Conservation (phyloP, 2,113 vertebrate species). For the Ptilorrhoa leucosticta region DNA sequence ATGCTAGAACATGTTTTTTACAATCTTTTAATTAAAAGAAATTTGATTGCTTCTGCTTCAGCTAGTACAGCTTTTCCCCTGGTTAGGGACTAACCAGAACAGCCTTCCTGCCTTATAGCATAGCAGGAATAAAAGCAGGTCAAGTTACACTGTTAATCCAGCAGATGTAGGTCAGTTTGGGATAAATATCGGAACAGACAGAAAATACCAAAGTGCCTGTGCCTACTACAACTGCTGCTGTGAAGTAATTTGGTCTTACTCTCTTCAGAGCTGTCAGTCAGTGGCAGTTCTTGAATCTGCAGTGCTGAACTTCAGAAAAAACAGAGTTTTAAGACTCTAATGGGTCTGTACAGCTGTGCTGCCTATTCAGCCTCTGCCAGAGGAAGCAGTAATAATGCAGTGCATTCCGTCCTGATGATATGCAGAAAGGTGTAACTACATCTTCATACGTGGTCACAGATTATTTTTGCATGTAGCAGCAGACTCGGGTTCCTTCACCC, state of each 20-base stretch:
- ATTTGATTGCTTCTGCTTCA: constrained; percentile 11
- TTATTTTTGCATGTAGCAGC: background rate
- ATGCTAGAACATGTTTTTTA: background rate
- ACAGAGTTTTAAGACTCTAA: background rate
- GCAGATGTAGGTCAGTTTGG: constrained; percentile 77
- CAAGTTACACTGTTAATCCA: constrained; percentile 68
- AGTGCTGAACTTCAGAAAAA: background rate
- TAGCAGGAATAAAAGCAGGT: constrained; percentile 70
- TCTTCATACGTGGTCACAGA: background rate
- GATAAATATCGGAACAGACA: constrained; percentile 70
- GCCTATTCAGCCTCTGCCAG: background rate
- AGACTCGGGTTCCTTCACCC: background rate
- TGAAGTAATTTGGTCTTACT: constrained; percentile 39
- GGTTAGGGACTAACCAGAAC: constrained; percentile 19
- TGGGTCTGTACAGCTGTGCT: background rate
- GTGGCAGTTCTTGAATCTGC: background rate
- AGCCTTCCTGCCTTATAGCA: background rate
- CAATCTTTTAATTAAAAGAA: background rate
- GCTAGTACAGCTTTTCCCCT: background rate
- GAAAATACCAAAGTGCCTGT: constrained; percentile 49
- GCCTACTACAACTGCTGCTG: constrained; percentile 29
- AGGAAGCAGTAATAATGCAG: background rate
- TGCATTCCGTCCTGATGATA: background rate
- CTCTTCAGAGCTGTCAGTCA: constrained; percentile 32
- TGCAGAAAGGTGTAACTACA: background rate